phyloP scores from a whole-genome alignment of 1,140 invertebrate genomes.

The Danaus melanippus region DNA sequence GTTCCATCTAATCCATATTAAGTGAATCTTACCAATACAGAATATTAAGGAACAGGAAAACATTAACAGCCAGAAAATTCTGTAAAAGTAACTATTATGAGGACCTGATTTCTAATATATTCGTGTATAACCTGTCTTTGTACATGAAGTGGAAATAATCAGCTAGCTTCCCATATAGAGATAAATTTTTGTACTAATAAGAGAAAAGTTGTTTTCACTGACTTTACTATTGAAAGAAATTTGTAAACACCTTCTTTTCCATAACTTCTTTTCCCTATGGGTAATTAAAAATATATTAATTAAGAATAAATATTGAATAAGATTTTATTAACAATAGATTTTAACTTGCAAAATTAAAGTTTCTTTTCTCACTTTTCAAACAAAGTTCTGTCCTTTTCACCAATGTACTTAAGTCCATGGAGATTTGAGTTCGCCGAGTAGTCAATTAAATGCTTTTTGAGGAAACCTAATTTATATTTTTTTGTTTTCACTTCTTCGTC shows the following conservation, averaged over 20 bases:
- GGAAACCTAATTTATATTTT: constrained; percentile 25
- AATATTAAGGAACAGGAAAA: constrained; percentile 61
- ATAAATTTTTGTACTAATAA: too few relatives aligned
- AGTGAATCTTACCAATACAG: constrained; percentile 67
- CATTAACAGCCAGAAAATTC: constrained; percentile 70
- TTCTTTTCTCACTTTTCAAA: constrained; percentile 46
- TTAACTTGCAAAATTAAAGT: constrained; percentile 5
- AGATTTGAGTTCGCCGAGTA: constrained; percentile 56
- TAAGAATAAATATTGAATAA: too few relatives aligned
- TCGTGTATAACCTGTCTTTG: too few relatives aligned
- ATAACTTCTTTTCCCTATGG: too few relatives aligned
- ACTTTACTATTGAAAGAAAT: too few relatives aligned
- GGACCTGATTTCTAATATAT: too few relatives aligned
- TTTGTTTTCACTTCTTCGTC: constrained; percentile 16
- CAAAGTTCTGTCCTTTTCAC: constrained; percentile 49
- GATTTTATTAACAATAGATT: background rate
- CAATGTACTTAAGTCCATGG: constrained; percentile 58
- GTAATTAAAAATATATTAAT: too few relatives aligned
- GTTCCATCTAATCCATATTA: constrained; percentile 76
- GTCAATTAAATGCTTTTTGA: constrained; percentile 51
- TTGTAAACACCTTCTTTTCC: too few relatives aligned
- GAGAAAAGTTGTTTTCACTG: too few relatives aligned
- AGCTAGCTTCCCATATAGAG: too few relatives aligned
- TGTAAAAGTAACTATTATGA: constrained; percentile 26
- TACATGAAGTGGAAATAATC: too few relatives aligned